Conservation (phyloP, 1,140 invertebrate species). For the Plutomurus gul region DNA sequence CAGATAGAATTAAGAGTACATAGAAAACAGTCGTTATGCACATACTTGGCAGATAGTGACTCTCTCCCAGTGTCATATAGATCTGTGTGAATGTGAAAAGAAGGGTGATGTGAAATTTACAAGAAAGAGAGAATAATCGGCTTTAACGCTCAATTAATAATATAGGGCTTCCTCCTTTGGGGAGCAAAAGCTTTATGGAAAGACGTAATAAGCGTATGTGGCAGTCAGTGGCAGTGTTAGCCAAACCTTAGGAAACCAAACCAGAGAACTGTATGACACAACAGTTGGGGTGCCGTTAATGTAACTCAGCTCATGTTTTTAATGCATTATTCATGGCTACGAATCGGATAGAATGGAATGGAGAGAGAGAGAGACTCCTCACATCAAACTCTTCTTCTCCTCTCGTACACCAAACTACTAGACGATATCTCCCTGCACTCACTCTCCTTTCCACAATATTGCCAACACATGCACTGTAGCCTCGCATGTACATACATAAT, state of each 20-base stretch:
- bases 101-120: constrained; percentile 38
- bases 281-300: constrained; percentile 41
- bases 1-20: too few species aligned
- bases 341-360: constrained; percentile 36
- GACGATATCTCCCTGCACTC: too few species aligned
- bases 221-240: background rate
- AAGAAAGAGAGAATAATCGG: constrained; percentile 34
- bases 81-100: background rate
- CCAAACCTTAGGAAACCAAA: background rate
- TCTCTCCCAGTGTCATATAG: too few species aligned
- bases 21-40: too few species aligned
- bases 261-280: constrained; percentile 11
- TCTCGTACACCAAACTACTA: too few species aligned
- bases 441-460: too few species aligned
- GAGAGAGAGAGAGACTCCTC: background rate
- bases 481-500: too few species aligned
- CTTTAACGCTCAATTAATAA: constrained; percentile 48
- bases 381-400: too few species aligned
- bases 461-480: too few species aligned
- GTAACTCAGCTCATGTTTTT: constrained; percentile 45
- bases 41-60: too few species aligned
- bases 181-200: background rate
- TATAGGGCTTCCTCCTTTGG: constrained; percentile 29
- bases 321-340: constrained; percentile 43
- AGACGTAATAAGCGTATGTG: constrained; percentile 21